Base-by-base conservation (phyloP, 1,140 invertebrate genomes). In the Neodiprion virginianus region DNA sequence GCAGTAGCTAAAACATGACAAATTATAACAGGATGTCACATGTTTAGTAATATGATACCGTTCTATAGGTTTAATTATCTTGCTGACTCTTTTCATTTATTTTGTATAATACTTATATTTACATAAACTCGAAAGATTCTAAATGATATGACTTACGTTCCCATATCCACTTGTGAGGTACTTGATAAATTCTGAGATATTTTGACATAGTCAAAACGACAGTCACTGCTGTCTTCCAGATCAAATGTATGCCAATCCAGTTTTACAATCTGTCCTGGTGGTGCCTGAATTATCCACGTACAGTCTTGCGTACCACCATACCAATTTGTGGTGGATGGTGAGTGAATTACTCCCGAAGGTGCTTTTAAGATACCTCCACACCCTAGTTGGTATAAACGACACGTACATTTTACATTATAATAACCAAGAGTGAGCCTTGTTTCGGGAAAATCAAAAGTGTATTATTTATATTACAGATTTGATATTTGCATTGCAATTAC, bases 231-330 rank as follows among this genome's bases (percentile, higher is more conserved):
- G 10, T 81, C 49, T 85, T 96, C 94, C n/a, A 96, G 71, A 49
- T 89, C 88, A 82, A 97, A 96, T 28, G 89, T 86, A n/a, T 91
- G 80, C 92, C 95, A 97, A 0, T 87, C 92, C 1, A 98, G 79
- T 78, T 94, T 91, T 50, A 98, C 91, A 23, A 93, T 87, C 78
- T 92, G 89, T 47, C 92, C 93, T 10, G 89, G 83, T 0, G 93
- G 91, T 8, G 94, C 96, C 75, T 91, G 88, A 48, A 99, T 92
- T 3, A 94, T 88, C 97, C 97, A 99, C 12, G 85, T 91, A 85
- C 97, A 99, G 11, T 88, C 87, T 21, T 91, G 88, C 48, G 91
- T 88, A 80, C 92, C 88, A 9, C 87, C 88, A 82, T 96, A 96
- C 10, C 74, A 67, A 11, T 86, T 82, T 8, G 88, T 88, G 8